Conservation (phyloP, 2,888 invertebrate genomes). For the Phrixothrix hirtus region DNA sequence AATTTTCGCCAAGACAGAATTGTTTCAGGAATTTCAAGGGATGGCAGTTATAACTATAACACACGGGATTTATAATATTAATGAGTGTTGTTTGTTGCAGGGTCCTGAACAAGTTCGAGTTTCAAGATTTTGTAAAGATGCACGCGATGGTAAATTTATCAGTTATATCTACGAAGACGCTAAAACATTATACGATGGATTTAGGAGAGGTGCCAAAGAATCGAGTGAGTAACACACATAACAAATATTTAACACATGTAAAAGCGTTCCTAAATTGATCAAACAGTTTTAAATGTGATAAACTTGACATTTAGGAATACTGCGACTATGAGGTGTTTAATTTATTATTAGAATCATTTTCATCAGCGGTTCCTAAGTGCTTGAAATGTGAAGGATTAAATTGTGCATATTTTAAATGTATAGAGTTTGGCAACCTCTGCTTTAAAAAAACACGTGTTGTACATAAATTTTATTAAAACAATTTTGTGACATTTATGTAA, state of each 20-base stretch:
- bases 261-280: neutral
- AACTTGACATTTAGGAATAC: neutral
- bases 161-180: constrained; percentile 85
- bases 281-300: neutral
- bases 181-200: constrained; percentile 85
- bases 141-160: constrained; percentile 83
- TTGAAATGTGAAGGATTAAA: neutral
- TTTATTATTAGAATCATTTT: too few relatives aligned
- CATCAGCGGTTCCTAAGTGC: too few relatives aligned
- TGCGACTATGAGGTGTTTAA: too few relatives aligned
- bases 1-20: too few relatives aligned
- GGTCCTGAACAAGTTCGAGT: constrained; percentile 87
- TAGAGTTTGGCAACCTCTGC: too few relatives aligned
- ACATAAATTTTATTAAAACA: too few relatives aligned
- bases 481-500: too few relatives aligned
- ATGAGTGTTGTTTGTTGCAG: constrained; percentile 65
- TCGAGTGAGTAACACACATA: constrained; percentile 70
- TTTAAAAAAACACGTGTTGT: too few relatives aligned
- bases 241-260: neutral
- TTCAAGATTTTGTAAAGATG: constrained; percentile 87
- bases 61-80: too few relatives aligned
- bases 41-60: too few relatives aligned
- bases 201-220: constrained; percentile 88
- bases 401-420: too few relatives aligned
- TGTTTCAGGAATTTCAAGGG: too few relatives aligned